A percentile compares a stretch with the other conserved stretches of the same genome.
Evolutionary conservation across 2,888 invertebrate genomes (phyloP).

Genomic region (Dolichopus griseipennis): DNA sequence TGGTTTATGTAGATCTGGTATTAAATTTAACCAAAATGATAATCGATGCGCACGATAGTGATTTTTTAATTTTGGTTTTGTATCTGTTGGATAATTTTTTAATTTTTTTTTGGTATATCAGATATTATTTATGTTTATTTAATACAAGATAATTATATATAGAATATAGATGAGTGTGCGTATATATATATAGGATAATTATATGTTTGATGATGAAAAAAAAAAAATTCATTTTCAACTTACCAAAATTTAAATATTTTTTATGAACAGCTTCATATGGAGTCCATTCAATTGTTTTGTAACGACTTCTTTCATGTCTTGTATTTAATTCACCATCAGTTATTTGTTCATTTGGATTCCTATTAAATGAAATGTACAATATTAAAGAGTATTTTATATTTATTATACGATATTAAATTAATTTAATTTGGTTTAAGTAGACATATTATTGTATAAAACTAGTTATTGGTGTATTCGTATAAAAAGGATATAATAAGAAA

Average conservation of each 20-base stretch:
- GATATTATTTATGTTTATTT: too few species aligned
- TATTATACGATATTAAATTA: too few species aligned
- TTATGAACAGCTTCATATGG: constrained; percentile 88
- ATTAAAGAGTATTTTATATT: too few species aligned
- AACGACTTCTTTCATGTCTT: constrained; percentile 68
- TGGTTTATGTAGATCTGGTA: constrained; percentile 83
- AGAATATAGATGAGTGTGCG: too few species aligned
- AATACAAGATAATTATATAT: too few species aligned
- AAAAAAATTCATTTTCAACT: constrained; percentile 31
- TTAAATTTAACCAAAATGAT: constrained; percentile 90
- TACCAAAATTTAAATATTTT: constrained; percentile 81
- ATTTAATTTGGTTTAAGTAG: too few species aligned
- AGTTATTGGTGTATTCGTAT: too few species aligned
- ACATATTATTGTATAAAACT: too few species aligned
- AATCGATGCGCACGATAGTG: constrained; percentile 88
- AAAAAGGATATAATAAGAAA: too few species aligned
- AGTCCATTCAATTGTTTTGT: constrained; percentile 87
- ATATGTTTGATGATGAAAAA: too few species aligned
- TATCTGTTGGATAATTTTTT: constrained; percentile 55
- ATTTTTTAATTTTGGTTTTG: constrained; percentile 81
- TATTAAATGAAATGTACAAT: constrained; percentile 36
- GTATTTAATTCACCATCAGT: constrained; percentile 56
- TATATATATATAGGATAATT: too few species aligned
- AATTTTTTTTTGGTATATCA: background rate
- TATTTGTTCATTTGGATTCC: constrained; percentile 84